Evolutionary conservation across 2,797 vertebrate genomes (phyloP), one percentile per base, ranked within the genome.

Genomic region (Aulostomus chinensis): DNA sequence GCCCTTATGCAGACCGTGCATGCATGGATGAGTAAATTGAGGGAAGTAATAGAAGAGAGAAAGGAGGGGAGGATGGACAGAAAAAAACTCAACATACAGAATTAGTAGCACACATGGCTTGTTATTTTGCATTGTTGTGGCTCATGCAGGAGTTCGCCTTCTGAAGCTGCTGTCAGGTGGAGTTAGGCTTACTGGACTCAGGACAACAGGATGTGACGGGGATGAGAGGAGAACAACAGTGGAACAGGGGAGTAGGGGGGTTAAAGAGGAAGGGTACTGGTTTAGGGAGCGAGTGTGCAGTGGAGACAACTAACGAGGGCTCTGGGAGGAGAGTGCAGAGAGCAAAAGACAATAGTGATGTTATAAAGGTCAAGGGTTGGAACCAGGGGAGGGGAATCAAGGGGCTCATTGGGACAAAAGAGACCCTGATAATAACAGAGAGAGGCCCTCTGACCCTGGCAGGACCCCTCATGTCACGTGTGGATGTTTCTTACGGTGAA

Each of bases 111-210:
- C 24, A 21, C 7, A 15, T 9, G 9, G 47, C 28, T 54, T 50
- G 58, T 71, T 81, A 37, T 65, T 61, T 49, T 47, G 34, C 35
- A 56, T 41, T 12, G 46, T 22, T 52, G 30, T 42, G 39, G 57
- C 29, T 69, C 36, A 57, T 59, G 45, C 55, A 45, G 29, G 53
- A 75, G 53, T 38, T 24, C 11, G 9, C 49, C 47, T 68, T 56
- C 51, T 71, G 59, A 72, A 64, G 59, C 55, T 48, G 58, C 77
- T 80, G 81, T 86, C 80, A 72, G 58, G 32, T 24, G 47, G 56
- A 29, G 64, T 80, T 78, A 78, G 46, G 33, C 63, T 81, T 58
- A 76, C 20, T 26, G 13, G 48, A 29, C 40, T 49, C 39, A 28
- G 51, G 24, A 65, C 59, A 80, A 76, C 66, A 68, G 67, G 52